Percentiles rank a stretch among this genome's conserved stretches.
These are phyloP conservation scores for Zootermopsis nevadensis DNA, from an alignment of 2,888 invertebrate genomes.

Conservation along the genomic window DNA sequence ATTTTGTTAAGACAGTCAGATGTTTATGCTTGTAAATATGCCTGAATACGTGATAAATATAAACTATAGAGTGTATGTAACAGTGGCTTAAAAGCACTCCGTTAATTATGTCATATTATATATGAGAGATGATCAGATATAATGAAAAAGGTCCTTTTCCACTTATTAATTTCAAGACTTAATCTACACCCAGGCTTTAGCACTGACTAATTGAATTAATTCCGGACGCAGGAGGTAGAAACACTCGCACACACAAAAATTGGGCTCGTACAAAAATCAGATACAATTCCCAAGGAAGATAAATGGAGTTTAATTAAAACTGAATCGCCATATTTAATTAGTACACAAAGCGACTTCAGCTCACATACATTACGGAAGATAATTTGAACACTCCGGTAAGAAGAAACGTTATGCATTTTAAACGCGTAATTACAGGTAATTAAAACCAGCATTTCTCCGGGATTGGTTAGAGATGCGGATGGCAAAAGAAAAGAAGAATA, in stretches of 20 bases:
- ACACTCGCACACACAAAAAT: too few relatives aligned
- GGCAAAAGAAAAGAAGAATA: neutral
- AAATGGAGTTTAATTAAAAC: neutral
- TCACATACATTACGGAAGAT: neutral
- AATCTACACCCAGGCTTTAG: neutral
- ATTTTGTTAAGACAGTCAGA: too few relatives aligned
- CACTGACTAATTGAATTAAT: neutral
- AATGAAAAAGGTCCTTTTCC: neutral
- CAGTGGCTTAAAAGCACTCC: too few relatives aligned
- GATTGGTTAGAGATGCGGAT: neutral
- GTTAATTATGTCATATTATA: too few relatives aligned
- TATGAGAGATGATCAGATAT: too few relatives aligned
- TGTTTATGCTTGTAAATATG: too few relatives aligned
- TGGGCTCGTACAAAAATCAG: too few relatives aligned
- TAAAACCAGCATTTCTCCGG: neutral
- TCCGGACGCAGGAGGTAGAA: neutral
- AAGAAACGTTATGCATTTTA: conserved; percentile 8
- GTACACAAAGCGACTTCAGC: neutral
- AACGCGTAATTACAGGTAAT: conserved; percentile 14
- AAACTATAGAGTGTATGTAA: too few relatives aligned
- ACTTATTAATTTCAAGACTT: neutral
- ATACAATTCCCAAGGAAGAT: neutral
- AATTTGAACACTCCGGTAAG: neutral
- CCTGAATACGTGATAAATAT: too few relatives aligned
- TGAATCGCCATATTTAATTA: neutral